These are phyloP conservation scores for Parotia lawesii DNA, from an alignment of 2,113 vertebrate species.

Conservation along the genomic window DNA sequence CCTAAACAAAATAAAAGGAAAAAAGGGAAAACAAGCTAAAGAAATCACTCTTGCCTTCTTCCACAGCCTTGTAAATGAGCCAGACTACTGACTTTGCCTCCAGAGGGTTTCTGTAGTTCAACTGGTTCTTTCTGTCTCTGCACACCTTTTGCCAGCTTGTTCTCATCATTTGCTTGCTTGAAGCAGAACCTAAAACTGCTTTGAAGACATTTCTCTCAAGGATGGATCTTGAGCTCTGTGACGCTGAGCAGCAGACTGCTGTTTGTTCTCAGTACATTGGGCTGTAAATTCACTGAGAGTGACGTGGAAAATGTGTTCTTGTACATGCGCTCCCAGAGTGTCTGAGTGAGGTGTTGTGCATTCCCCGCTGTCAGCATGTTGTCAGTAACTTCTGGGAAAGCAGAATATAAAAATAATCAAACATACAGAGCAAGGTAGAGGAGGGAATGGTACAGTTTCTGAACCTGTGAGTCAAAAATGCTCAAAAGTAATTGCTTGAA, in stretches of 20 bases:
- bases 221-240: not conserved
- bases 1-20: not conserved
- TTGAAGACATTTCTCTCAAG: conserved; percentile 9
- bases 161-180: conserved; percentile 6
- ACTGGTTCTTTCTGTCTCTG: not conserved
- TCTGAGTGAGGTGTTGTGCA: not conserved
- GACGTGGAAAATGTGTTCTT: not conserved
- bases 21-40: not conserved
- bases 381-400: conserved; percentile 17
- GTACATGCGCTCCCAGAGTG: not conserved
- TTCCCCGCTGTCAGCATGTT: not conserved
- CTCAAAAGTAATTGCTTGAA: not conserved
- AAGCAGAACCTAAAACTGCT: conserved; percentile 10
- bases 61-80: not conserved
- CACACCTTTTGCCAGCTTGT: not conserved
- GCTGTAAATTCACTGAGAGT: conserved; percentile 17
- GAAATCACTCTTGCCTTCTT: not conserved
- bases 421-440: not conserved
- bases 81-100: not conserved
- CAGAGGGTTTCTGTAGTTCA: not conserved
- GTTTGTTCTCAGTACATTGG: conserved; percentile 11
- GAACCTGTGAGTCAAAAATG: not conserved
- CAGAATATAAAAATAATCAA: conserved; percentile 14
- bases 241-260: not conserved
- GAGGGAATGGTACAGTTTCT: not conserved